A percentile compares a stretch with the other conserved stretches of the same genome.
These are phyloP conservation scores for Paratrypauchen microcephalus DNA, from an alignment of 2,797 vertebrate genomes.

Conservation along the genomic window DNA sequence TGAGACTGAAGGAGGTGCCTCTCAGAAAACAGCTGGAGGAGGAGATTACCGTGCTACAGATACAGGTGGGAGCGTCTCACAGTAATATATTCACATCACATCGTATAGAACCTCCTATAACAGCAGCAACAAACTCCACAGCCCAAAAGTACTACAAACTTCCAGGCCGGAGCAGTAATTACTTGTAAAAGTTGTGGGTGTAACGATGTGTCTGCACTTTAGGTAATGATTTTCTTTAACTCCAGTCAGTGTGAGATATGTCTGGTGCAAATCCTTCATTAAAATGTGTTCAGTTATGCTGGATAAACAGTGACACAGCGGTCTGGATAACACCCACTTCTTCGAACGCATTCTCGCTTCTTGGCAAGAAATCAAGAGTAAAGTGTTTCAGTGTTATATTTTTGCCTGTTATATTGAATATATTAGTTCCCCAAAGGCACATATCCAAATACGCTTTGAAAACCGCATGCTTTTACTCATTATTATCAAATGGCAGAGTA, in stretches of 20 bases:
- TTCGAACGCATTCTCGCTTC: background rate
- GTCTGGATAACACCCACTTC: slow-evolving; percentile 16
- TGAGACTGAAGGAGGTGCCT: slow-evolving; percentile 70
- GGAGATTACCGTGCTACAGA: slow-evolving; percentile 77
- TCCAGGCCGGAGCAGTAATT: slow-evolving; percentile 26
- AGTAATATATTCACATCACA: background rate
- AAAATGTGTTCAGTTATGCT: slow-evolving; percentile 18
- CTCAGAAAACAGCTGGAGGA: slow-evolving; percentile 74
- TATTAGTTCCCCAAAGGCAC: background rate
- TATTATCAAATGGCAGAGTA: background rate
- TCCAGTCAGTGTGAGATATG: background rate
- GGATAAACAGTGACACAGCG: slow-evolving; percentile 25
- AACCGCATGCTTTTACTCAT: too few relatives aligned
- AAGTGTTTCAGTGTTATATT: slow-evolving; percentile 12
- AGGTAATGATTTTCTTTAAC: slow-evolving; percentile 12
- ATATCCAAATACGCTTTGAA: background rate
- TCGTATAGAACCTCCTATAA: background rate
- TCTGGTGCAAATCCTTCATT: slow-evolving; percentile 28
- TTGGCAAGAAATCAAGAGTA: slow-evolving; percentile 1
- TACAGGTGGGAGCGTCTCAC: slow-evolving; percentile 75
- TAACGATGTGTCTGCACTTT: slow-evolving; percentile 6
- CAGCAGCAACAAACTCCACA: background rate
- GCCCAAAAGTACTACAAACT: slow-evolving; percentile 11
- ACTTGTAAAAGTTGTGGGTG: slow-evolving; percentile 20
- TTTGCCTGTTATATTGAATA: background rate